Conservation (phyloP, 2,797 vertebrate genomes). For the Dendrocincla tyrannina region DNA sequence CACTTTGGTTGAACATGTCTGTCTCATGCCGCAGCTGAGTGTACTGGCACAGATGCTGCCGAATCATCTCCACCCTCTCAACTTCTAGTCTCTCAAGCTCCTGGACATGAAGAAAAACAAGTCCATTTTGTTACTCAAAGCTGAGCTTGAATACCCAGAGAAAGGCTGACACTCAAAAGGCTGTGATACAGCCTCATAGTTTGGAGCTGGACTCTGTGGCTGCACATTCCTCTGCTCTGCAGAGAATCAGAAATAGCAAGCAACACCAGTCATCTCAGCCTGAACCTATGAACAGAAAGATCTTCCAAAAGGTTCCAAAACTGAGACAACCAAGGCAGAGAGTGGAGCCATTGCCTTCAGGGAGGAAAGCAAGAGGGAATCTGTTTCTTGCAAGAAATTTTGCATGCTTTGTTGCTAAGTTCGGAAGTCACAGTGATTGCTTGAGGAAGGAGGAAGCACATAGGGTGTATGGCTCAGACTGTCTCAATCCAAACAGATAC, state of each 20-base stretch:
- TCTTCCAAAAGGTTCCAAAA: neutral
- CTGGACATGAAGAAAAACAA: constrained; percentile 69
- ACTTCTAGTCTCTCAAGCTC: constrained; percentile 96
- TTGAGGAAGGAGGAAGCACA: neutral
- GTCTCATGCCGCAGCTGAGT: constrained; percentile 96
- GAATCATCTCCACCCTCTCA: constrained; percentile 94
- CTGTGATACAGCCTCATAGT: neutral
- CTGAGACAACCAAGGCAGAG: neutral
- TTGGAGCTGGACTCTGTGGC: neutral
- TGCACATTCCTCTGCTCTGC: neutral
- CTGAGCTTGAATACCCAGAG: neutral
- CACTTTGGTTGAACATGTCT: constrained; percentile 99
- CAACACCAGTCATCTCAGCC: neutral
- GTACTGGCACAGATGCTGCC: constrained; percentile 95
- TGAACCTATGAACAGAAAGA: neutral
- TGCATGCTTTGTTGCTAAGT: neutral
- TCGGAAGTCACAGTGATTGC: neutral
- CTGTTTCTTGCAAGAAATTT: neutral
- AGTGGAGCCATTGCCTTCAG: neutral
- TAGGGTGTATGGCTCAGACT: neutral
- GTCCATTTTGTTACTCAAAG: neutral
- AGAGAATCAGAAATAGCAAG: neutral
- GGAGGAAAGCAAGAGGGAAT: neutral
- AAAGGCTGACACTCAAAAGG: neutral
- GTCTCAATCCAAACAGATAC: neutral